Conservation (phyloP, 2,888 invertebrate genomes). For the Onchidella celtica region DNA sequence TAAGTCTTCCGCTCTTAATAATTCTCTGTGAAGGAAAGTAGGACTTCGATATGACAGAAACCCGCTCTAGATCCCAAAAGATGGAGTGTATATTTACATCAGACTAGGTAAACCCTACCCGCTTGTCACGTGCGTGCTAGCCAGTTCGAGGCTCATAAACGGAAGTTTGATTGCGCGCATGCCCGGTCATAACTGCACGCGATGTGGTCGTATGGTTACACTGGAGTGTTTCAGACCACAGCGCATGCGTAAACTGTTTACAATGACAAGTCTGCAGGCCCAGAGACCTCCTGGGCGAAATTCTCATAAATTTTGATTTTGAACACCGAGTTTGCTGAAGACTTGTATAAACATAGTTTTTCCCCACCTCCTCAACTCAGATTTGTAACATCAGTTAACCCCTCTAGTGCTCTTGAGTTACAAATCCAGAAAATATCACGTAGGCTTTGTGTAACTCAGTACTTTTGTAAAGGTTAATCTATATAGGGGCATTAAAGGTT, state of each 20-base stretch:
- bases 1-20: too few species aligned
- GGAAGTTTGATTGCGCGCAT: constrained; percentile 48
- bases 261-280: constrained; percentile 47
- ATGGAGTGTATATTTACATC: background rate
- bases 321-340: background rate
- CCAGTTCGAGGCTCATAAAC: constrained; percentile 47
- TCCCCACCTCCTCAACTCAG: background rate
- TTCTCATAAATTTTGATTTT: constrained; percentile 33
- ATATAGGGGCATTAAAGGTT: too few species aligned
- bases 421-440: too few species aligned
- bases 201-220: constrained; percentile 34
- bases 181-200: constrained; percentile 39
- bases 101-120: background rate
- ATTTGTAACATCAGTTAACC: too few species aligned
- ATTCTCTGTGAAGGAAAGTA: too few species aligned
- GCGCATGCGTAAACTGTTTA: constrained; percentile 50
- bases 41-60: background rate
- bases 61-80: background rate
- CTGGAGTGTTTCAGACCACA: constrained; percentile 30
- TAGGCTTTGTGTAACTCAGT: too few species aligned
- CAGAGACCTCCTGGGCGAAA: constrained; percentile 23
- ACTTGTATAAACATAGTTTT: background rate
- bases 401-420: too few species aligned
- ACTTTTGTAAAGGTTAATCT: too few species aligned
- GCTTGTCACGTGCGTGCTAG: constrained; percentile 36